Percentiles rank a stretch among this genome's conserved stretches.
Evolutionary conservation across 2,888 invertebrate genomes (phyloP).

Genomic region (Cephus pygmeus): DNA sequence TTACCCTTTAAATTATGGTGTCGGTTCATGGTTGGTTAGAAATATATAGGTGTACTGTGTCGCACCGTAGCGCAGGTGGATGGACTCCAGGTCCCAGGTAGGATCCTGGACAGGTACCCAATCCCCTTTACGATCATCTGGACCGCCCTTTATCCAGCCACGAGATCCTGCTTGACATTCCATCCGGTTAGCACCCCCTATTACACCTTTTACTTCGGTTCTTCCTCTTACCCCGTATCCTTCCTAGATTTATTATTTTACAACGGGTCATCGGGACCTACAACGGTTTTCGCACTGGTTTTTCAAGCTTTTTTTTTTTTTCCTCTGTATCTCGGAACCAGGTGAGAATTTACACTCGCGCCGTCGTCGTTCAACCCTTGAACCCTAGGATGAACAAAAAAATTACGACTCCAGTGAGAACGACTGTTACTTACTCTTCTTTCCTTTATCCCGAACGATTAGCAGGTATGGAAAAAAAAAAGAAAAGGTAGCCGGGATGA

Average conservation of each 20-base stretch:
- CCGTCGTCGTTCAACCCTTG: not conserved
- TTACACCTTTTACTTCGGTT: not conserved
- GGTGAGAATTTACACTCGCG: not conserved
- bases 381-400: not conserved
- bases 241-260: slow-evolving; percentile 31
- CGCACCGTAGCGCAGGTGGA: slow-evolving; percentile 1
- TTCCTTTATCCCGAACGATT: not conserved
- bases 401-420: not conserved
- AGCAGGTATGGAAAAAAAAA: not conserved
- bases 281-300: slow-evolving; percentile 12
- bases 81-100: not conserved
- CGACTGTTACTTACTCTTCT: not conserved
- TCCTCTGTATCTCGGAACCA: not conserved
- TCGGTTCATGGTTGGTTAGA: not conserved
- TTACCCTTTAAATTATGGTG: slow-evolving; percentile 6
- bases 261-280: slow-evolving; percentile 22
- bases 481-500: too few species aligned
- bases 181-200: slow-evolving; percentile 9
- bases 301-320: not conserved
- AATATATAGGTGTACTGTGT: not conserved
- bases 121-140: not conserved
- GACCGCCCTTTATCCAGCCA: slow-evolving; percentile 1
- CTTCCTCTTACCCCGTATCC: not conserved
- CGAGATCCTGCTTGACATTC: slow-evolving; percentile 2
- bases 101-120: slow-evolving; percentile 3